These are phyloP conservation scores for Berghia stephanieae DNA, from an alignment of 1,140 invertebrate genomes.

Conservation along the genomic window DNA sequence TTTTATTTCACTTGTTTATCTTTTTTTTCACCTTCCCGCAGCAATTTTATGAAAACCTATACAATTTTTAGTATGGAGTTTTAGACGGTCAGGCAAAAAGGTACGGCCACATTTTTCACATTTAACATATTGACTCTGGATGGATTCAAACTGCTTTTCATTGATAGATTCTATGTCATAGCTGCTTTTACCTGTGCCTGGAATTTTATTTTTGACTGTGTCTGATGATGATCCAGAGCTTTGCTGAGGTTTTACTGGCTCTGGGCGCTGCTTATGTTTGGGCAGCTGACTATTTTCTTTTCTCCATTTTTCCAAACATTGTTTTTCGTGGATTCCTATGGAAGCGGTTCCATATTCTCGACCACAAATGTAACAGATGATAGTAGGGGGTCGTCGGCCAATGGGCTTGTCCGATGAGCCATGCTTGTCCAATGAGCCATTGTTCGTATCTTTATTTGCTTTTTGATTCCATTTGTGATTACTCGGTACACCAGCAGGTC, in stretches of 20 bases:
- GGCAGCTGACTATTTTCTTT: slow-evolving; percentile 75
- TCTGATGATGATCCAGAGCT: too few relatives aligned
- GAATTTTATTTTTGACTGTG: too few relatives aligned
- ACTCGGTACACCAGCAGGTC: too few relatives aligned
- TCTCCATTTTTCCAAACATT: slow-evolving; percentile 80
- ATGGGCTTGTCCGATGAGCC: too few relatives aligned
- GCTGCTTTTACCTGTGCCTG: slow-evolving; percentile 4
- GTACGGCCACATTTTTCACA: slow-evolving; percentile 76
- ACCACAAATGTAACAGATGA: slow-evolving; percentile 62
- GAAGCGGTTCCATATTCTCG: slow-evolving; percentile 76
- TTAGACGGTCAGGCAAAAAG: slow-evolving; percentile 76
- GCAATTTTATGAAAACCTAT: slow-evolving; percentile 31
- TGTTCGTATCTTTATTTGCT: too few relatives aligned
- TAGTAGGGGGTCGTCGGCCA: background rate
- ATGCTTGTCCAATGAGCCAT: too few relatives aligned
- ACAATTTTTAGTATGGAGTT: slow-evolving; percentile 75
- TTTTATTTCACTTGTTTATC: too few relatives aligned
- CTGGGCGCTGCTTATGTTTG: slow-evolving; percentile 68
- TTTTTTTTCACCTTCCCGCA: too few relatives aligned
- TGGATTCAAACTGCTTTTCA: slow-evolving; percentile 56
- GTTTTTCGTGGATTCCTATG: slow-evolving; percentile 79
- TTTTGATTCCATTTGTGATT: too few relatives aligned
- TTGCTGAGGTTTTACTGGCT: slow-evolving; percentile 72
- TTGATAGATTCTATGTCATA: slow-evolving; percentile 44
- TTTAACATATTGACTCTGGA: slow-evolving; percentile 71